Evolutionary conservation across 2,888 invertebrate species (phyloP), one percentile per base, ranked within the genome.

Genomic region (Saturnia pavonia): DNA sequence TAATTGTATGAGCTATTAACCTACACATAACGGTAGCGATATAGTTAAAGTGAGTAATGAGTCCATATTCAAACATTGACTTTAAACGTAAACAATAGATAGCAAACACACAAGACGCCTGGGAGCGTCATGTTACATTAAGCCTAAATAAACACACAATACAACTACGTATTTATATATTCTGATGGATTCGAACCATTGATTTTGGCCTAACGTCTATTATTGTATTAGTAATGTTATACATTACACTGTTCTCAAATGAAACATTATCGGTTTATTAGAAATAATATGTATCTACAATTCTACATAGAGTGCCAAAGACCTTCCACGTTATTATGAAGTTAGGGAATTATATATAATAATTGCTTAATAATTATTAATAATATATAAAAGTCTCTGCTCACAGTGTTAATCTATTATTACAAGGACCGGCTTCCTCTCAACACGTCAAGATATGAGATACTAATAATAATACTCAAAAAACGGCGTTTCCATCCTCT

Each of bases 71-170:
- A 57, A 57, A 57, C 25, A 57, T 57, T 57, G 25, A 27, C 57
- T 25, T n/a, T 57, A 57, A 22, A 57, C 57, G 57, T 57, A 27
- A 57, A 57, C 25, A 57, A 57, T 57, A 27, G 57, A 57, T 25
- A 2, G 57, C 57, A 57, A 57, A 57, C 57, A 57, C 14, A 57
- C 54, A 27, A 57, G 57, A 57, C 25, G 25, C 57, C 57, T 16
- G 14, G 57, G 25, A 57, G 57, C 57, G 25, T 57, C 57, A 57
- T 57, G 57, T 57, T 57, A 57, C 57, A 57, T 57, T 57, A 57
- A 14, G 57, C 57, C 25, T 57, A 57, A 57, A 57, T 27, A 57
- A 57, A 27, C 25, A 51, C 48, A 57, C 25, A 57, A 57, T 57
- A 27, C 54, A 54, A 27, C 25, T 57, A 57, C 25, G 57, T 12